Evolutionary conservation across 2,113 vertebrate genomes (phyloP).

Genomic region (Ctenomys sociabilis): DNA sequence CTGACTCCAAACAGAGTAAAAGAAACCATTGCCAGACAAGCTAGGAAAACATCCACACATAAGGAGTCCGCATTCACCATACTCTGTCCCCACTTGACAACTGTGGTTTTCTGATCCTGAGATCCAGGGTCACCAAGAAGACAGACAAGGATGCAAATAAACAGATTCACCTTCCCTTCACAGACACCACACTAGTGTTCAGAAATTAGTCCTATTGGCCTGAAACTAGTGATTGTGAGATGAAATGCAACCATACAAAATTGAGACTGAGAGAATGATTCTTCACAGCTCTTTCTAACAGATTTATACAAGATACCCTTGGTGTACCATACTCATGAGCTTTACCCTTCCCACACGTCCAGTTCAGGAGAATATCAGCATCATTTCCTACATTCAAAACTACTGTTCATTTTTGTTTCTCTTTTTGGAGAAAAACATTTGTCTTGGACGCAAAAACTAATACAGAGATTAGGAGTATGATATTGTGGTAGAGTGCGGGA

Average conservation of each 20-base stretch:
- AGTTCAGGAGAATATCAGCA: not conserved
- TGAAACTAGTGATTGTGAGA: not conserved
- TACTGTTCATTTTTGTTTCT: not conserved
- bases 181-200: not conserved
- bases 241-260: not conserved
- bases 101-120: not conserved
- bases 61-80: not conserved
- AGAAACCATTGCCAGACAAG: not conserved
- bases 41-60: not conserved
- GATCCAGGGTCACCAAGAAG: not conserved
- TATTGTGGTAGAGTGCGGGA: not conserved
- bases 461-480: not conserved
- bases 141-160: not conserved
- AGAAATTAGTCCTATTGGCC: not conserved
- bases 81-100: not conserved
- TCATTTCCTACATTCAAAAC: not conserved
- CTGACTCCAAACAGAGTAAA: not conserved
- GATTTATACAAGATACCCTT: not conserved
- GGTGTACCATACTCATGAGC: not conserved
- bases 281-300: not conserved
- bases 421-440: not conserved
- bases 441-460: not conserved
- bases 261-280: not conserved
- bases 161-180: not conserved
- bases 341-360: not conserved